phyloP scores from a whole-genome alignment of 2,113 vertebrate species.

The Lethenteron camtschaticum region DNA sequence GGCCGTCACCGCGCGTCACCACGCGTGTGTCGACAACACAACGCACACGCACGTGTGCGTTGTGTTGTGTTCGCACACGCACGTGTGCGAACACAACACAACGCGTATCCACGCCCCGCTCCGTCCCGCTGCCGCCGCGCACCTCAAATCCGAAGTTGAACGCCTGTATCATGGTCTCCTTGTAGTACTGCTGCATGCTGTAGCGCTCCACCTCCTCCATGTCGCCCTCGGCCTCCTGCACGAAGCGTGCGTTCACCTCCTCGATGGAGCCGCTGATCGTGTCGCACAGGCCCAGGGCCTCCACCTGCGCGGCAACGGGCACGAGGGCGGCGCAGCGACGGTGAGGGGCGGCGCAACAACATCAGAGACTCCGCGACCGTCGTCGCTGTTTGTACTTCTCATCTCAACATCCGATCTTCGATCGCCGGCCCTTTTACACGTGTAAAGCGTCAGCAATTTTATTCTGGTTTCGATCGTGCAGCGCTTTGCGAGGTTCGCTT shows the following conservation, averaged over 20 bases:
- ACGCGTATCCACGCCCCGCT: no score
- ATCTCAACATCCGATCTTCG: no score
- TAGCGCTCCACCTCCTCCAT: constrained; percentile 65
- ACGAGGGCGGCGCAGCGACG: neutral
- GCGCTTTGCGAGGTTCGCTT: no score
- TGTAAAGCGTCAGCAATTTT: no score
- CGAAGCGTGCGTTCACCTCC: constrained; percentile 77
- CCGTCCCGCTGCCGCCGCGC: constrained; percentile 11
- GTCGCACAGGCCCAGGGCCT: constrained; percentile 71
- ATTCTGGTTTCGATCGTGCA: no score
- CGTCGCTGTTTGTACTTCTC: no score
- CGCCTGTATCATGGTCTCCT: constrained; percentile 89
- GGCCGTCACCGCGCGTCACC: no score
- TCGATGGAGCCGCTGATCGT: constrained; percentile 71
- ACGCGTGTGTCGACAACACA: no score
- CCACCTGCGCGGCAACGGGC: constrained; percentile 26
- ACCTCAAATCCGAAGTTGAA: constrained; percentile 99
- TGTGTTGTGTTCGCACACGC: no score
- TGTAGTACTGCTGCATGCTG: constrained; percentile 77
- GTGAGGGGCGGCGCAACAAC: neutral
- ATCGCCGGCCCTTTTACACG: no score
- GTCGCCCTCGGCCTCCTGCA: constrained; percentile 60
- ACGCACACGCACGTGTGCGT: no score
- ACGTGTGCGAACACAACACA: no score
- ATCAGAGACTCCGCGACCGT: neutral